Base-by-base conservation (phyloP, 30 jellyfish, hydroid and myxozoan genomes). In the Turritopsis dohrnii region DNA sequence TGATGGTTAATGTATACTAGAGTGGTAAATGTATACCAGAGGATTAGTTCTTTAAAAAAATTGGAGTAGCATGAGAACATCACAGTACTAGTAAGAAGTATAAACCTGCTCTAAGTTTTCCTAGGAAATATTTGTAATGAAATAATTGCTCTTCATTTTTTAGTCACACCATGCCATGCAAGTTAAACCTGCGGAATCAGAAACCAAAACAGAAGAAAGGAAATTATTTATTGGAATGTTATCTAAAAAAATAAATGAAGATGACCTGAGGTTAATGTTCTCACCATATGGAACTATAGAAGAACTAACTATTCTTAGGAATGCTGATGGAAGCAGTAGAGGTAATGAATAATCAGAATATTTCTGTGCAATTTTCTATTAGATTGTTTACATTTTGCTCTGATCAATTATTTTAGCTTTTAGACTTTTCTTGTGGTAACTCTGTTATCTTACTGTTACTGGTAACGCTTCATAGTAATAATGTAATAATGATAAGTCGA, bases 131-230 rank as follows among this genome's bases (percentile, higher is more conserved):
- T 7, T 69, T 8, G 8, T 69, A 69, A 69, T 7, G 77, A 69
- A n/a, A 1, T 69, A 0, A 27, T n/a, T 69, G 16, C 28, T 69
- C 30, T 69, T 69, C 17, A 16, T 74, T 29, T 85, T 81, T 20
- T 79, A 93, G 98, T 79, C 88, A 92, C 84, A 72, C 52, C 88
- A 93, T 81, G 88, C 96, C 52, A 73, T 93, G 88, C 96, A 93
- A 80, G 98, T 93, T 74, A 93, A 93, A 81, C 98, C 98, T 41
- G 98, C 98, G 16, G 96, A 88, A 84, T 81, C 88, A 66, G 98
- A 86, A 65, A 84, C 87, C 1, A 93, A 88, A 80, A 80, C 98
- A 54, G 96, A 88, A 88, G 98, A 89, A 53, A 87, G 96, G 74
- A 93, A 93, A 83, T 83, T 93, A 76, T 93, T 93, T 89, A 85